These are phyloP conservation scores for Rhea americana DNA, from an alignment of 2,113 vertebrate genomes.

Conservation along the genomic window DNA sequence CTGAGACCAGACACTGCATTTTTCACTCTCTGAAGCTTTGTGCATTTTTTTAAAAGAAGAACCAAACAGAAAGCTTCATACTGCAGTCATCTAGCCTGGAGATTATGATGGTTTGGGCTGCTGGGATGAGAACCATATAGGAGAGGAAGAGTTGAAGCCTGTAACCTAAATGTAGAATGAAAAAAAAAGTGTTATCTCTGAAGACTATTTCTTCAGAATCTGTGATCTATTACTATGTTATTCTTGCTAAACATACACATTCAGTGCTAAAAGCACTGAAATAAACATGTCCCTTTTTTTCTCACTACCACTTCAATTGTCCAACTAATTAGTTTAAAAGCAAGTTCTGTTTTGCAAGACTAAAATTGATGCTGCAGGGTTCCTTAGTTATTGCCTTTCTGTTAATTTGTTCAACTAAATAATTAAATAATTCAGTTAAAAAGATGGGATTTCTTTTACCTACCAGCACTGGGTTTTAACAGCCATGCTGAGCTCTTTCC, in stretches of 20 bases:
- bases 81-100: background rate
- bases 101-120: background rate
- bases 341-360: slow-evolving; percentile 19
- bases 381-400: slow-evolving; percentile 36
- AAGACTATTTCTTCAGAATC: background rate
- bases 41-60: background rate
- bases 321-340: slow-evolving; percentile 40
- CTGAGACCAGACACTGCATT: background rate
- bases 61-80: background rate
- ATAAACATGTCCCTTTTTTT: background rate
- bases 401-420: background rate
- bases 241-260: background rate
- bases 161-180: background rate
- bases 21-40: background rate
- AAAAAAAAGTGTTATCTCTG: background rate
- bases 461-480: background rate
- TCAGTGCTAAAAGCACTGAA: slow-evolving; percentile 36
- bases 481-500: background rate
- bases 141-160: background rate
- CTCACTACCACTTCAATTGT: background rate
- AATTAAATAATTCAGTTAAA: background rate
- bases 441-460: background rate
- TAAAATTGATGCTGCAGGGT: slow-evolving; percentile 37
- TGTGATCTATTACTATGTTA: background rate
- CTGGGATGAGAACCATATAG: background rate